Percentiles rank a stretch among this genome's conserved stretches.
Conservation (phyloP, 2,797 vertebrate species). For the Coregonus suidteri region DNA sequence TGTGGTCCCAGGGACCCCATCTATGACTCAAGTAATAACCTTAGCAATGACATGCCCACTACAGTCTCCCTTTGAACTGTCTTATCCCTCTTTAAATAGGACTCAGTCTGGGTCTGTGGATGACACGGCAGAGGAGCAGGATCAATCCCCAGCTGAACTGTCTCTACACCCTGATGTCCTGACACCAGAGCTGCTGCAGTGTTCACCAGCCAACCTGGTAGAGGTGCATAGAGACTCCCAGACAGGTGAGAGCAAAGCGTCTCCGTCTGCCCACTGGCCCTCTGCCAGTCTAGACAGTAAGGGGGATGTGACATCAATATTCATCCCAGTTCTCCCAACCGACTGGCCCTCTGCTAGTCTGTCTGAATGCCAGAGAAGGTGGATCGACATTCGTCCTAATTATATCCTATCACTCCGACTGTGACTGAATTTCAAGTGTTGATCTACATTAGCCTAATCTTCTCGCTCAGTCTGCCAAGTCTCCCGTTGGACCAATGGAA, state of each 20-base stretch:
- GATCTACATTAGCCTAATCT: conserved; percentile 37
- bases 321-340: no score
- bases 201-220: conserved; percentile 83
- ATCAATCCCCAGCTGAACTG: conserved; percentile 81
- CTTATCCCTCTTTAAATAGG: conserved; percentile 69
- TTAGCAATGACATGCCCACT: background rate
- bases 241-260: conserved; percentile 64
- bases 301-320: no score
- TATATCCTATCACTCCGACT: background rate
- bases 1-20: conserved; percentile 21
- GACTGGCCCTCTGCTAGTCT: no score
- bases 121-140: conserved; percentile 66
- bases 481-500: conserved; percentile 4
- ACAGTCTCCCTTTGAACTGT: background rate
- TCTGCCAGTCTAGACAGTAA: background rate
- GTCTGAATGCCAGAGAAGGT: background rate
- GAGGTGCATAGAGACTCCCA: conserved; percentile 83
- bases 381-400: conserved; percentile 2
- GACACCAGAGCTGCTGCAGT: conserved; percentile 73
- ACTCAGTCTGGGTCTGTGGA: conserved; percentile 79
- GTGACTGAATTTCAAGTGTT: conserved; percentile 19
- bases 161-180: conserved; percentile 83
- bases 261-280: no score
- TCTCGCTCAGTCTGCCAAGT: conserved; percentile 27
- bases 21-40: conserved; percentile 33